Percentiles rank a stretch among this genome's conserved stretches.
Evolutionary conservation across 2,797 vertebrate genomes (phyloP).

Genomic region (Sus cebifrons): DNA sequence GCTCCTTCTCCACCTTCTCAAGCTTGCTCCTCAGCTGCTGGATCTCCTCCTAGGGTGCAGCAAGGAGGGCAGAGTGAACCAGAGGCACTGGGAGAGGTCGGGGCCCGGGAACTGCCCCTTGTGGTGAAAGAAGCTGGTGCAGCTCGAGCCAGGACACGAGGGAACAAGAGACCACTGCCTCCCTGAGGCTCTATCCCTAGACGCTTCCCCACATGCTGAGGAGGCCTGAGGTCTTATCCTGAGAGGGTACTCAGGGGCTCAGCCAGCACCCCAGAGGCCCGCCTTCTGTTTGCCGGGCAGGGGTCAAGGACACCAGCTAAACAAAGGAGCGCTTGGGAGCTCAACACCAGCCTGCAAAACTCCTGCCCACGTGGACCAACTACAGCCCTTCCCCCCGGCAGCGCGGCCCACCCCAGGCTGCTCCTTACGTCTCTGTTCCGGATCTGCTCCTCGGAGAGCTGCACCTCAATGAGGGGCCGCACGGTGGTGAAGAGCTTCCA

Average conservation of each 20-base stretch:
- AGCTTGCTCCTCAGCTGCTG: conserved; percentile 96
- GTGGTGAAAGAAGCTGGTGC: not conserved
- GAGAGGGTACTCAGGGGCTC: not conserved
- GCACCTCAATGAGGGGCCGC: conserved; percentile 97
- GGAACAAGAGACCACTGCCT: not conserved
- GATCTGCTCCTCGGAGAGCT: conserved; percentile 98
- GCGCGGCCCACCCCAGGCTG: not conserved
- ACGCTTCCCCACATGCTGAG: not conserved
- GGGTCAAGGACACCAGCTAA: not conserved
- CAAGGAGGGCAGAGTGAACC: not conserved
- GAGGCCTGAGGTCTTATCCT: not conserved
- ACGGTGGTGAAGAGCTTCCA: conserved; percentile 98
- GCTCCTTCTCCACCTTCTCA: conserved; percentile 98
- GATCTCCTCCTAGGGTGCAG: conserved; percentile 95
- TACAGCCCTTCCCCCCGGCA: not conserved
- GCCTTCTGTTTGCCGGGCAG: not conserved
- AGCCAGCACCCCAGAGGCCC: not conserved
- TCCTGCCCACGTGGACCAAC: not conserved
- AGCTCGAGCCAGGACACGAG: not conserved
- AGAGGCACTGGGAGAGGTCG: not conserved
- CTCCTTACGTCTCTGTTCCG: conserved; percentile 95
- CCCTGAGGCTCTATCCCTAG: not conserved
- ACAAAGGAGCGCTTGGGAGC: not conserved
- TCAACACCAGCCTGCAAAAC: not conserved
- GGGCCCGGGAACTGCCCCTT: not conserved